Percentiles rank a stretch among this genome's conserved stretches.
phyloP scores from a whole-genome alignment of 2,888 invertebrate genomes.

The Drosophila pseudotakahashii region DNA sequence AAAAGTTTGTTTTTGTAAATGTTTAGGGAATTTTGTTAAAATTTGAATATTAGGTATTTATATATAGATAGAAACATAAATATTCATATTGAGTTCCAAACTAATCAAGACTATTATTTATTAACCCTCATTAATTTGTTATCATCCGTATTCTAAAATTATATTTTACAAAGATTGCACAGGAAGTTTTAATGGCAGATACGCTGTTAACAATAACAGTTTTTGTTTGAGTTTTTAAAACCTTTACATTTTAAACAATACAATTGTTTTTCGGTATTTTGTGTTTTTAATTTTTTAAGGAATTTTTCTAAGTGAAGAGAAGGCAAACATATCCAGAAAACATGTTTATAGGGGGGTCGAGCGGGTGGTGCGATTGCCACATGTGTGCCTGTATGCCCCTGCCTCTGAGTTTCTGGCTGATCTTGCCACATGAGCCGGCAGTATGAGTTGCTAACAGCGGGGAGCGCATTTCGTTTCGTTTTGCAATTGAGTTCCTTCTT shows the following conservation, averaged over 20 bases:
- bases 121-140: not conserved
- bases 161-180: not conserved
- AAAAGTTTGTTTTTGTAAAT: no score
- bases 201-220: no score
- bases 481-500: slow-evolving; percentile 42
- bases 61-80: not conserved
- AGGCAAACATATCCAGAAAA: slow-evolving; percentile 41
- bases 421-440: slow-evolving; percentile 40
- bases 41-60: not conserved
- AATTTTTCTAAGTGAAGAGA: slow-evolving; percentile 10
- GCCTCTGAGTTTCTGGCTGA: slow-evolving; percentile 13
- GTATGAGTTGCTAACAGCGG: slow-evolving; percentile 32
- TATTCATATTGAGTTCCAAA: not conserved
- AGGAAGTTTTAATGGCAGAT: not conserved
- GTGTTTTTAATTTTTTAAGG: not conserved
- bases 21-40: no score
- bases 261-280: not conserved
- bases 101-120: not conserved
- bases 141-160: not conserved
- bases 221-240: no score
- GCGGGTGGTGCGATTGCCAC: slow-evolving; percentile 20
- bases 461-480: slow-evolving; percentile 35
- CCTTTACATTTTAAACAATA: no score
- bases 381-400: slow-evolving; percentile 21
- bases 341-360: slow-evolving; percentile 34